Base-by-base conservation (phyloP, 2,888 invertebrate genomes). In the Hirtodrosophila cameraria region DNA sequence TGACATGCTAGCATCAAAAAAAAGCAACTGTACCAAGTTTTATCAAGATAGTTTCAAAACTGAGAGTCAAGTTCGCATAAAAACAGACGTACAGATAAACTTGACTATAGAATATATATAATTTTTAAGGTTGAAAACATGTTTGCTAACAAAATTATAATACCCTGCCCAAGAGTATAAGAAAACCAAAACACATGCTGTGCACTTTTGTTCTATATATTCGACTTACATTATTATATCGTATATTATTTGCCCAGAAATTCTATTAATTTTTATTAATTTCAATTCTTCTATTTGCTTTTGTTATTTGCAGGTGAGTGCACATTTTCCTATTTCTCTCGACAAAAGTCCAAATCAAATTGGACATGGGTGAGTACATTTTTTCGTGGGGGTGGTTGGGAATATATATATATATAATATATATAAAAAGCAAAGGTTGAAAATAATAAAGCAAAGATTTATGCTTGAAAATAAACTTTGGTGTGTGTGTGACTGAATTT, bases 241-340 rank as follows among this genome's bases (percentile, higher is more conserved):
- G 16, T 16, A 12, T 16, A 13, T 3, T 42, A 38, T 38, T 31
- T 54, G 25, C 35, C 3, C 16, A 42, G 8, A 31, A 48, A 53
- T 69, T 61, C 48, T 53, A 67, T 57, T 59, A 48, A 65, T 63
- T 63, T 65, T 31, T 52, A 59, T 43, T 75, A 69, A 72, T 78
- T 63, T 55, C 36, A 77, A 46, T 46, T 66, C 28, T 46, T 42
- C 11, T 39, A 48, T 54, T 46, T 60, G 28, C 13, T 36, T 45
- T 38, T 20, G 35, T 41, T 70, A 39, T 54, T 82, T 82, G 45
- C 86, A 82, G 81, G 81, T 82, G 86, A 82, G 81, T 83, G 30
- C 25, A 20, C 46, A 23, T 12, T 12, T 30, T 11, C n/a, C n/a
- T n/a, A n/a, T n/a, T 30, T 3, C 23, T 12, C 20, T 27, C 12